Conservation (phyloP, 2,888 invertebrate species). For the Eupithecia abbreviata region DNA sequence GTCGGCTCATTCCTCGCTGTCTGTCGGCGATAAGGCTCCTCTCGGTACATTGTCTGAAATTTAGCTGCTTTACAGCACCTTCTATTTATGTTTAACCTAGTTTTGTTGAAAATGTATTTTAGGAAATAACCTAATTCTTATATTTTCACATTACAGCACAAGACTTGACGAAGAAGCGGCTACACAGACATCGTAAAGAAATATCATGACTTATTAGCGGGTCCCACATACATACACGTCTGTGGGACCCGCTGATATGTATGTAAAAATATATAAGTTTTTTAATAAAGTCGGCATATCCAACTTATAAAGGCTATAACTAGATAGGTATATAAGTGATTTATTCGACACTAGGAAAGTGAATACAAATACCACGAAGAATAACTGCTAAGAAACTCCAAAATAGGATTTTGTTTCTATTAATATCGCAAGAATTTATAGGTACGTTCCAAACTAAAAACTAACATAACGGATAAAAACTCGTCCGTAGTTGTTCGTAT, state of each 20-base stretch:
- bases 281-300: background rate
- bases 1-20: constrained; percentile 54
- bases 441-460: background rate
- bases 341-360: no score
- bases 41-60: constrained; percentile 63
- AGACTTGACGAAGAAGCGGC: no score
- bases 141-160: no score
- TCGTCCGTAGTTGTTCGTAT: constrained; percentile 10
- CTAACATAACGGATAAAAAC: background rate
- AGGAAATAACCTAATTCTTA: background rate
- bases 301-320: no score
- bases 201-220: no score
- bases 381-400: background rate
- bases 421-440: background rate
- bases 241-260: no score
- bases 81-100: constrained; percentile 42
- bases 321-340: no score
- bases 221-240: no score
- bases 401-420: background rate
- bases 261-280: no score
- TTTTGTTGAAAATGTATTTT: constrained; percentile 26
- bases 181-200: no score
- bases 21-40: constrained; percentile 65
- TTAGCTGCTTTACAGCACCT: constrained; percentile 56
- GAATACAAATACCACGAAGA: background rate